phyloP scores from a whole-genome alignment of 2,113 vertebrate species.

The Petrocephalus microphthalmus region DNA sequence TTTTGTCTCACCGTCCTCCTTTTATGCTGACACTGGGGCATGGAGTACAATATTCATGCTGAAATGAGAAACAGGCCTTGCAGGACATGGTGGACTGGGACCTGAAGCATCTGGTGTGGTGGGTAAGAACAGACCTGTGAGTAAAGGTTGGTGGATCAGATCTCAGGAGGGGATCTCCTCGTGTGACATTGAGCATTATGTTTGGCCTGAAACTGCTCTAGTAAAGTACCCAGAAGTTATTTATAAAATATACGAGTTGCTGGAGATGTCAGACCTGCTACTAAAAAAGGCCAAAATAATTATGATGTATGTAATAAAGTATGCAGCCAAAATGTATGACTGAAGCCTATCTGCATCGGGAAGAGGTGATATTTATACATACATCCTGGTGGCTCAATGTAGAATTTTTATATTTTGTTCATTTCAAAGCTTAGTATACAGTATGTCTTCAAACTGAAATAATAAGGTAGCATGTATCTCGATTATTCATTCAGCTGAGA shows the following conservation, averaged over 20 bases:
- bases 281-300: background rate
- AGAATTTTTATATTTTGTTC: background rate
- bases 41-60: background rate
- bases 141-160: background rate
- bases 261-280: background rate
- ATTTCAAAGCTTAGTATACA: background rate
- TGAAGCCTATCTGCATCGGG: background rate
- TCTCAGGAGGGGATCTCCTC: background rate
- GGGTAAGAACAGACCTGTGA: background rate
- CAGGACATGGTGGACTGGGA: background rate
- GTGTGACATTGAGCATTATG: background rate
- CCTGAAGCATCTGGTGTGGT: background rate
- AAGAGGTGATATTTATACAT: background rate
- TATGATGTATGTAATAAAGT: background rate
- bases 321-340: background rate
- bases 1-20: constrained; percentile 10
- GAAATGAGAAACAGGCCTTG: background rate
- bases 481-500: constrained; percentile 1
- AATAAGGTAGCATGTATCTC: background rate
- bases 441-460: background rate
- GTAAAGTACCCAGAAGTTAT: background rate
- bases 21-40: background rate
- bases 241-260: background rate
- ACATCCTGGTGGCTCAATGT: background rate
- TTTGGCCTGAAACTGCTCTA: background rate